Percentiles rank a stretch among this genome's conserved stretches.
These are phyloP conservation scores for Listronotus bonariensis DNA, from an alignment of 1,140 invertebrate species.

Conservation along the genomic window DNA sequence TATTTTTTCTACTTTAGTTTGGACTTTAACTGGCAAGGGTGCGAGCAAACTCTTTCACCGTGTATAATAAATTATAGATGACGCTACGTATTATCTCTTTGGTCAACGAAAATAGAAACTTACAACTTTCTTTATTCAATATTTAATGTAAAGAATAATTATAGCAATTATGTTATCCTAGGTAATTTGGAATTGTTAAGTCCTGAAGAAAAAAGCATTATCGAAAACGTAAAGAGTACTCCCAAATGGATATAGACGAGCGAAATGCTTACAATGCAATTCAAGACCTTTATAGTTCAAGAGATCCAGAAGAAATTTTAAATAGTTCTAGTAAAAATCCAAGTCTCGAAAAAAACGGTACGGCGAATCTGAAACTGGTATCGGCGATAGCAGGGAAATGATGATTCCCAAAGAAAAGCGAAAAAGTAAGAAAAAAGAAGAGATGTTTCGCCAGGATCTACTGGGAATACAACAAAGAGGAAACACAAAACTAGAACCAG, in stretches of 20 bases:
- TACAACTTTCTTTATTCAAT: too few relatives aligned
- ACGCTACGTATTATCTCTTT: too few relatives aligned
- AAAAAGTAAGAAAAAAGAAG: conserved; percentile 54
- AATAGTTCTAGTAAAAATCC: conserved; percentile 46
- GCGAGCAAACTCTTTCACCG: too few relatives aligned
- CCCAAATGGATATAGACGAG: conserved; percentile 50
- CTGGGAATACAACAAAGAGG: conserved; percentile 22
- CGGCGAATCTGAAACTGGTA: conserved; percentile 46
- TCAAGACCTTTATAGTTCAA: conserved; percentile 48
- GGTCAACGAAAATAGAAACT: too few relatives aligned
- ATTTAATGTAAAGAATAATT: too few relatives aligned
- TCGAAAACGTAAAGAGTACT: conserved; percentile 48
- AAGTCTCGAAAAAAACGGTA: conserved; percentile 52
- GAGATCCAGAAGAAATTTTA: conserved; percentile 49
- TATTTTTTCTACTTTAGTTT: too few relatives aligned
- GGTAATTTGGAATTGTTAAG: conserved; percentile 54
- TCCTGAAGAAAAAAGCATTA: conserved; percentile 53
- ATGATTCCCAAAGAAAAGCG: conserved; percentile 54
- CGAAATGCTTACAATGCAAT: conserved; percentile 53
- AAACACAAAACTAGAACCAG: conserved; percentile 32
- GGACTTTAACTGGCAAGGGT: too few relatives aligned
- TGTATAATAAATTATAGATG: too few relatives aligned
- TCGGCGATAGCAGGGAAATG: conserved; percentile 55
- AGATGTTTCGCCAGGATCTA: conserved; percentile 46
- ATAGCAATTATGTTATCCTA: neutral